Evolutionary conservation across 2,888 invertebrate genomes (phyloP).

Genomic region (Bugula neritina): DNA sequence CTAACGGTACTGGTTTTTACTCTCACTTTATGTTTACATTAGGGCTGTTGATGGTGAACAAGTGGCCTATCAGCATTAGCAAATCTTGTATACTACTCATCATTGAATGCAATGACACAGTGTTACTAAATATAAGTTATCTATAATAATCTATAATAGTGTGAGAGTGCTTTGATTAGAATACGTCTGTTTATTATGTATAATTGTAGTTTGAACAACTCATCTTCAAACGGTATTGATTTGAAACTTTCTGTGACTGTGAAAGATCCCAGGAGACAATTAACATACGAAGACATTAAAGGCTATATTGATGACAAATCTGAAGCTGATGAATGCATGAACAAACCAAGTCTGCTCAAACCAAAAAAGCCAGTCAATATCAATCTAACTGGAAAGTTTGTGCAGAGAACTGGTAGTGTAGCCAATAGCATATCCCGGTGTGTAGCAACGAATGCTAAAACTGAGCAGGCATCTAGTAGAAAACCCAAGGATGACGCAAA

Average conservation of each 20-base stretch:
- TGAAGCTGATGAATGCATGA: not conserved
- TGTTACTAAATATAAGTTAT: too few relatives aligned
- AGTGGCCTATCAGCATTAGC: too few relatives aligned
- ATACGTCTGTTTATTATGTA: too few relatives aligned
- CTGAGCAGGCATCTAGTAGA: not conserved
- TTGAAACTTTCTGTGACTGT: not conserved
- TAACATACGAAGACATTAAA: slow-evolving; percentile 12
- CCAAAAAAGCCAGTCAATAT: not conserved
- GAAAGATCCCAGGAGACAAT: not conserved
- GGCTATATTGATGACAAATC: slow-evolving; percentile 6
- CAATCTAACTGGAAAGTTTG: slow-evolving; percentile 17
- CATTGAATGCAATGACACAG: too few relatives aligned
- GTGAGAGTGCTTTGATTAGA: too few relatives aligned
- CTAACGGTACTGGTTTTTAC: too few relatives aligned
- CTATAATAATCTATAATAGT: too few relatives aligned
- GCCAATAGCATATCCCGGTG: not conserved
- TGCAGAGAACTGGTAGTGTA: not conserved
- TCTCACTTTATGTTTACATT: too few relatives aligned
- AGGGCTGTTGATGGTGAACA: too few relatives aligned
- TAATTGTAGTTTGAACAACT: not conserved
- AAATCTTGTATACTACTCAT: too few relatives aligned
- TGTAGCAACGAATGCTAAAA: not conserved
- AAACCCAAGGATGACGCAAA: not conserved
- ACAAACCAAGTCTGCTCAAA: not conserved
- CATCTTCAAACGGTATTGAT: not conserved